Conservation (phyloP, 2,113 vertebrate species). For the Oxyruncus cristatus region DNA sequence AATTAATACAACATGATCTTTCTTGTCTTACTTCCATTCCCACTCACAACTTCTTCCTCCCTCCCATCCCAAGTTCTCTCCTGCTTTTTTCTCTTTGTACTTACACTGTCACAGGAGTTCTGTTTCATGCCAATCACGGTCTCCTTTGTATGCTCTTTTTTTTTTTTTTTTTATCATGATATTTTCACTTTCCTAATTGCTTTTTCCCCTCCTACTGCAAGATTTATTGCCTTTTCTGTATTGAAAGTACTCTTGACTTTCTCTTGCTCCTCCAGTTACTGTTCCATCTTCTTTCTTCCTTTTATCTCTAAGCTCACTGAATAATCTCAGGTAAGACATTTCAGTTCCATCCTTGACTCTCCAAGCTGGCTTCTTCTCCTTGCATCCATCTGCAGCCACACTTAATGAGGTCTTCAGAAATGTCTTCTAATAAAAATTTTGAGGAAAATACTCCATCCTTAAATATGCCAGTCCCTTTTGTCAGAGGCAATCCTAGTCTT, state of each 20-base stretch:
- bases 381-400: background rate
- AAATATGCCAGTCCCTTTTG: background rate
- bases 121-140: background rate
- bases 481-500: background rate
- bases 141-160: background rate
- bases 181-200: background rate
- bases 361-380: background rate
- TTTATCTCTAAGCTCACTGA: background rate
- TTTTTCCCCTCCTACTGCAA: background rate
- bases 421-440: background rate
- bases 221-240: background rate
- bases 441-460: background rate
- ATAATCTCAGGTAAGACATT: background rate
- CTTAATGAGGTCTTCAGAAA: background rate
- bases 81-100: background rate
- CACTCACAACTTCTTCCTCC: background rate
- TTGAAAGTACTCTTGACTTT: background rate
- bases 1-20: background rate
- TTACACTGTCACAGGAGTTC: background rate
- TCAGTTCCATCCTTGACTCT: background rate
- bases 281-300: background rate
- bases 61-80: background rate
- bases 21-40: background rate
- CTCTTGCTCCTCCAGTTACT: background rate
- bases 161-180: background rate